Evolutionary conservation across 2,888 invertebrate genomes (phyloP), one percentile per base, ranked within the genome.

Genomic region (Priocnemis perturbator): DNA sequence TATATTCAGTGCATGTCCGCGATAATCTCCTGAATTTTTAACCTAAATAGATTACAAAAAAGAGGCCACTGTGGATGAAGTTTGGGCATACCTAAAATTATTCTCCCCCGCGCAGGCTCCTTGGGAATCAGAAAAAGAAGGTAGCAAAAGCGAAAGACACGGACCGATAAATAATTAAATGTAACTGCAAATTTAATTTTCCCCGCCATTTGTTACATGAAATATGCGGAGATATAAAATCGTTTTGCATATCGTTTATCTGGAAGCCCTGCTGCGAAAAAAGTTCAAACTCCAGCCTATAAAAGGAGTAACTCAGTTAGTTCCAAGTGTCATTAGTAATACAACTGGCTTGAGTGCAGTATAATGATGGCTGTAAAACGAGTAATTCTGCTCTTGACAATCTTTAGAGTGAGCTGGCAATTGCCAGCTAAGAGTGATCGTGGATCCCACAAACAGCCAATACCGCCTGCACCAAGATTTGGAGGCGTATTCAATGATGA

Each of bases 401-500:
- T 67, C 23, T 14, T 67, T 45, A 44, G 48, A 26, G 48, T 45
- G 2, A 58, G 37, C 37, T 57, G 19, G 19, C 59, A 23, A 17
- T 52, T 58, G 44, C 76, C 77, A 17, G 53, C 56, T 2, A 64
- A 64, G 11, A 67, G 56, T 65, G 65, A 73, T 60, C 71, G 67
- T 2, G 64, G 56, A 17, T 17, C 62, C 14, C 63, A 61, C 30
- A 63, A 61, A 23, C 60, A 37, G 17, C 37, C 61, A 0, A 56
- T 80, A 20, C 84, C 84, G 23, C 83, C 86, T 15, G 30, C 50
- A 11, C 79, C 81, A 7, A 79, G 73, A 20, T 79, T 81, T 37
- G 64, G 71, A 44, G 81, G 81, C 11, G 66, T 69, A 44, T 83
- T 79, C 50, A 67, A 68, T 1, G 69, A 74, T 11, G 70, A 64